These are phyloP conservation scores for Crotalus viridis DNA, from an alignment of 2,113 vertebrate species.

Conservation along the genomic window DNA sequence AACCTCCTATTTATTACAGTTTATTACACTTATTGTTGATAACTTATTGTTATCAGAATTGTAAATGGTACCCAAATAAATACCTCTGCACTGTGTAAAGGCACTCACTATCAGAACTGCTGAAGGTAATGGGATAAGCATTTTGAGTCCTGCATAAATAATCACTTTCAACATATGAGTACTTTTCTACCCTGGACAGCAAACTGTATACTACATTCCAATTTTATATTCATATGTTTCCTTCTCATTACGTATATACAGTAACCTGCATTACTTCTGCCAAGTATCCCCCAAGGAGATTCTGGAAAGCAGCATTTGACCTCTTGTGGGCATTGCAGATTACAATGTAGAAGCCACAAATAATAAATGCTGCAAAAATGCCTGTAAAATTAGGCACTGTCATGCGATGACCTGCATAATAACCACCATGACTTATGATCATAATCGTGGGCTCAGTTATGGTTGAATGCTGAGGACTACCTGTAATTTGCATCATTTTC, in stretches of 20 bases:
- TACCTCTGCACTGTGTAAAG: neutral
- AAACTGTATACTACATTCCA: neutral
- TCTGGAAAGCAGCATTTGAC: slow-evolving; percentile 13
- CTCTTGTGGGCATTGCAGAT: fast-evolving
- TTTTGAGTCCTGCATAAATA: slow-evolving; percentile 23
- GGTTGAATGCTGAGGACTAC: neutral
- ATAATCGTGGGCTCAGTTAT: neutral
- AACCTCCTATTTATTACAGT: neutral
- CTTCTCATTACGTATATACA: neutral
- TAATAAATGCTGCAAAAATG: neutral
- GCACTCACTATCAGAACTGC: neutral
- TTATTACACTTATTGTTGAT: neutral
- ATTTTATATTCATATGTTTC: slow-evolving; percentile 47
- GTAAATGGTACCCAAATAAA: neutral
- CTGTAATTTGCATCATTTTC: neutral
- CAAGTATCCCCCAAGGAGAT: fast-evolving
- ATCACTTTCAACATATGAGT: neutral
- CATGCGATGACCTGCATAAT: neutral
- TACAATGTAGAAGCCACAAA: fast-evolving
- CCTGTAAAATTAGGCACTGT: neutral
- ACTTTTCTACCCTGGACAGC: neutral
- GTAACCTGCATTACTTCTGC: neutral
- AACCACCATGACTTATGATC: neutral
- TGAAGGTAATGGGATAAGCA: slow-evolving; percentile 24
- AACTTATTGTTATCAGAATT: neutral